Conservation (phyloP, 2,797 vertebrate genomes). For the Falco berigora region DNA sequence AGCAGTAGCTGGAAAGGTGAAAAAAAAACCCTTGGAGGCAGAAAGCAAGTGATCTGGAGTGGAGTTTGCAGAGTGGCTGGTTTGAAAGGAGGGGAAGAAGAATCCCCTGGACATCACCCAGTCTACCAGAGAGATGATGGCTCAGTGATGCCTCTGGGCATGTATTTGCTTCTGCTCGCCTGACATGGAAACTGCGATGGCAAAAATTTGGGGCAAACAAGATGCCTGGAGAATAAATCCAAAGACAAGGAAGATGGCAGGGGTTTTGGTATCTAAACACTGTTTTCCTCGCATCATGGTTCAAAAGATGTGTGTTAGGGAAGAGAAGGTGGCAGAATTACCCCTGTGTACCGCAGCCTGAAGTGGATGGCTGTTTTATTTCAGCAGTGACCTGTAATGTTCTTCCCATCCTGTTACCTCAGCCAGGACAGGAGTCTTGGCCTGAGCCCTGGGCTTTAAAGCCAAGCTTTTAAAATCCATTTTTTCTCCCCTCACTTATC, state of each 20-base stretch:
- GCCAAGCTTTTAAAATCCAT: neutral
- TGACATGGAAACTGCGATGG: accelerated
- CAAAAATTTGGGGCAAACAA: neutral
- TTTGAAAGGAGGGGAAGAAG: neutral
- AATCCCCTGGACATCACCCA: neutral
- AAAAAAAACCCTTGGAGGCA: neutral
- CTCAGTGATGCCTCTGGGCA: accelerated
- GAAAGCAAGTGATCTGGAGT: neutral
- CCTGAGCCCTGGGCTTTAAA: neutral
- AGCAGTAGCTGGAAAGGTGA: neutral
- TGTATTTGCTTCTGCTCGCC: neutral
- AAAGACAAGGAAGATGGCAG: neutral
- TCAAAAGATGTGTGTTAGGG: neutral
- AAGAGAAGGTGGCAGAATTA: neutral
- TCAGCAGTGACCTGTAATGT: accelerated
- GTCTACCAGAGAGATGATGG: accelerated
- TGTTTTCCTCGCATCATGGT: accelerated
- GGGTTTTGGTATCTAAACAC: neutral
- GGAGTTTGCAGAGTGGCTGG: neutral
- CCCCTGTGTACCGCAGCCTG: neutral
- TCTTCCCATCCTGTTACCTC: neutral
- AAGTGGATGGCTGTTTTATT: neutral
- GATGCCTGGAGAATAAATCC: neutral
- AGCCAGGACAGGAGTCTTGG: neutral
- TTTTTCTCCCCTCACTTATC: accelerated